These are phyloP conservation scores for Sapajus apella DNA, from an alignment of 2,113 vertebrate species.

Conservation along the genomic window DNA sequence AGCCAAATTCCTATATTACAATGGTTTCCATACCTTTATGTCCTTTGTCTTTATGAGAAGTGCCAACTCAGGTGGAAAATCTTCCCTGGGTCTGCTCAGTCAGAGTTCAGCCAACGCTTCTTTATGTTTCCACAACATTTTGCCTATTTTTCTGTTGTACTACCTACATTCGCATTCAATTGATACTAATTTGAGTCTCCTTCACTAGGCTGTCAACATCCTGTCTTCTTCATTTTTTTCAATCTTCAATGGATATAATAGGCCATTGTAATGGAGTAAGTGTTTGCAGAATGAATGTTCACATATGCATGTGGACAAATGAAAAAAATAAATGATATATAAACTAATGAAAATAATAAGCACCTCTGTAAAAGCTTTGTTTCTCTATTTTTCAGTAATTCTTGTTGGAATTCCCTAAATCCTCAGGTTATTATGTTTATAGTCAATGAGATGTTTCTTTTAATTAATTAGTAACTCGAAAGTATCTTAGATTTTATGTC, in stretches of 20 bases:
- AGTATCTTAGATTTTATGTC: not conserved
- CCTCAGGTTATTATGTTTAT: not conserved
- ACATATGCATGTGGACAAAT: not conserved
- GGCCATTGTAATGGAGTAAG: not conserved
- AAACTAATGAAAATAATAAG: not conserved
- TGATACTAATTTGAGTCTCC: not conserved
- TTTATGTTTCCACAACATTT: not conserved
- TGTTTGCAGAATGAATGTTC: not conserved
- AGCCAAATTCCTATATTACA: not conserved
- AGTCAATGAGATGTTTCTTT: not conserved
- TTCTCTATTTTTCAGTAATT: not conserved
- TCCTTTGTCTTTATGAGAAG: not conserved
- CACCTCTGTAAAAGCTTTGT: not conserved
- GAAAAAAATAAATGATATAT: not conserved
- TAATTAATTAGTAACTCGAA: not conserved
- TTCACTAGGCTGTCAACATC: not conserved
- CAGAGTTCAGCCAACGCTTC: not conserved
- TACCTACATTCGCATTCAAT: not conserved
- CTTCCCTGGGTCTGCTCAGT: not conserved
- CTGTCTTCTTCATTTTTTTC: not conserved
- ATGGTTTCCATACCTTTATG: not conserved
- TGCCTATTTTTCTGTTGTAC: not conserved
- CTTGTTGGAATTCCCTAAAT: not conserved
- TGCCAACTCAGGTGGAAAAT: not conserved
- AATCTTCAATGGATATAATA: not conserved